Conservation (phyloP, 2,797 vertebrate genomes). For the Echiichthys vipera region DNA sequence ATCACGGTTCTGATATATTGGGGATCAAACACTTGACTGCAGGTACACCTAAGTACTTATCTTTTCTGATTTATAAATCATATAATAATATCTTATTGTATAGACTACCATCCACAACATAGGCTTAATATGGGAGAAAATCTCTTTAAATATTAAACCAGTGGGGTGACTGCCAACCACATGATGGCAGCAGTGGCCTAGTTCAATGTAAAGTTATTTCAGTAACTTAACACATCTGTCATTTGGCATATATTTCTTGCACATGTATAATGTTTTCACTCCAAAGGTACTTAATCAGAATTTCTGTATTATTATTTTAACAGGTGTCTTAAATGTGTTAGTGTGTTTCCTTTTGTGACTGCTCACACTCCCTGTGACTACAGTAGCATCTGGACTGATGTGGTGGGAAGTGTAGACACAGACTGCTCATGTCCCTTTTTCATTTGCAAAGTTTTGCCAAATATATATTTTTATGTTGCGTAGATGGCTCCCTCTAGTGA, state of each 20-base stretch:
- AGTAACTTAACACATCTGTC: neutral
- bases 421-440: too few species aligned
- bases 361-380: neutral
- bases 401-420: neutral
- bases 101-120: neutral
- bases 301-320: too few species aligned
- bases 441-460: too few species aligned
- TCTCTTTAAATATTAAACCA: too few species aligned
- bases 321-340: neutral
- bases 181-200: slow-evolving; percentile 7
- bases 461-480: too few species aligned
- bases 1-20: neutral
- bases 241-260: neutral
- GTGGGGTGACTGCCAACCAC: neutral
- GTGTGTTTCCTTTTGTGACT: neutral
- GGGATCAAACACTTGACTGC: neutral
- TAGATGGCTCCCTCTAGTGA: slow-evolving; percentile 50
- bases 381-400: too few species aligned
- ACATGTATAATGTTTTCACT: neutral
- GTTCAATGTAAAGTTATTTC: neutral
- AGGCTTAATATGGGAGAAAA: neutral
- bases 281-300: neutral
- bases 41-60: neutral
- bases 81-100: too few species aligned
- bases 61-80: neutral